Conservation (phyloP, 2,797 vertebrate species). For the Zonotrichia albicollis region DNA sequence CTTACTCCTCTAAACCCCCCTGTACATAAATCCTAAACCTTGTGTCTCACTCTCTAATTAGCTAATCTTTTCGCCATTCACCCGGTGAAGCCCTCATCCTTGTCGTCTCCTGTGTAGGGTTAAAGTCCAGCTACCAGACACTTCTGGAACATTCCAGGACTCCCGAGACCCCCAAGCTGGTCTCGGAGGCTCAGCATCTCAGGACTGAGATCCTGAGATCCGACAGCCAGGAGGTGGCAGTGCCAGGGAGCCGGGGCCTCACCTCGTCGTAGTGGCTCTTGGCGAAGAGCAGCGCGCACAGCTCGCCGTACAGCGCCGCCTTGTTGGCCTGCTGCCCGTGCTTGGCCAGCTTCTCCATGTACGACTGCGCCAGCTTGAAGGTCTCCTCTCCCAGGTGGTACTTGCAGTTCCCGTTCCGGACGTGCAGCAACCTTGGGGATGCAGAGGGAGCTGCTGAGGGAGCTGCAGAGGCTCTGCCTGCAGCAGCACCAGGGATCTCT, state of each 20-base stretch:
- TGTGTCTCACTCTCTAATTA: too few species aligned
- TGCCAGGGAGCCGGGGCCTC: background rate
- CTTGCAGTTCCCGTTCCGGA: slow-evolving; percentile 97
- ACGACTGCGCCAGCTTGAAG: slow-evolving; percentile 95
- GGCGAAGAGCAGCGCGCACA: slow-evolving; percentile 96
- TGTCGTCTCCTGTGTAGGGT: too few species aligned
- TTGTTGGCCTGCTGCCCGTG: slow-evolving; percentile 97
- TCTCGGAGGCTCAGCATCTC: too few species aligned
- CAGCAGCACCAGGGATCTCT: background rate
- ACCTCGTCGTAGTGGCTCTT: slow-evolving; percentile 99
- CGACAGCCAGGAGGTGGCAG: rapidly evolving
- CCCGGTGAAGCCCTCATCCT: too few species aligned
- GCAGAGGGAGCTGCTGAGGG: background rate
- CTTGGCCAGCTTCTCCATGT: slow-evolving; percentile 96
- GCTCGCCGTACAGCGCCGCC: slow-evolving; percentile 95
- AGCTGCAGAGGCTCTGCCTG: rapidly evolving
- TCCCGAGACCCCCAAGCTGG: too few species aligned
- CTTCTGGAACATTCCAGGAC: too few species aligned
- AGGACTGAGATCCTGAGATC: too few species aligned
- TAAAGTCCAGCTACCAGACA: too few species aligned
- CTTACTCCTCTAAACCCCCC: too few species aligned
- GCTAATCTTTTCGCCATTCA: too few species aligned
- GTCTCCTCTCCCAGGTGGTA: slow-evolving; percentile 98
- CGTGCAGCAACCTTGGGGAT: slow-evolving; percentile 89
- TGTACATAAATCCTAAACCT: too few species aligned